These are phyloP conservation scores for Scortum barcoo DNA, from an alignment of 2,113 vertebrate genomes.

Conservation along the genomic window DNA sequence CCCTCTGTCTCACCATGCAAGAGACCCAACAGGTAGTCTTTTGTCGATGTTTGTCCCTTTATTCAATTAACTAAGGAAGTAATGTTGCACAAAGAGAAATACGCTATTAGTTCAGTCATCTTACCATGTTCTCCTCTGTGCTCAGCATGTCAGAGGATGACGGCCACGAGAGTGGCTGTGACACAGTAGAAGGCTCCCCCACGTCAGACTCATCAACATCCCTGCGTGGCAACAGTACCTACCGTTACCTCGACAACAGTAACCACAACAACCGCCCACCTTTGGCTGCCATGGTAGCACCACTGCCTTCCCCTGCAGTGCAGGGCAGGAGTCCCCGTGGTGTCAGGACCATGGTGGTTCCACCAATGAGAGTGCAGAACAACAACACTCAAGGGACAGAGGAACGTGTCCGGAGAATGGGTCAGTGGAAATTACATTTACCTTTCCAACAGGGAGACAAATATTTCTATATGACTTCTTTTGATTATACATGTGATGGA, in stretches of 20 bases:
- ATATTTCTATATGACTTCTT: background rate
- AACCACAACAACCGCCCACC: slow-evolving; percentile 80
- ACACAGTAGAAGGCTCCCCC: slow-evolving; percentile 94
- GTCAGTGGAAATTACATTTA: slow-evolving; percentile 74
- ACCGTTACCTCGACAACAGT: slow-evolving; percentile 89
- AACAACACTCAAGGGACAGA: slow-evolving; percentile 79
- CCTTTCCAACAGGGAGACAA: background rate
- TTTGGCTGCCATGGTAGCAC: slow-evolving; percentile 62
- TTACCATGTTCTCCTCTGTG: background rate
- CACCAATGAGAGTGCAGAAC: slow-evolving; percentile 90
- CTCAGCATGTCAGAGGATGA: slow-evolving; percentile 97
- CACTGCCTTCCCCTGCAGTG: slow-evolving; percentile 61
- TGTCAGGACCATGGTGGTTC: slow-evolving; percentile 92
- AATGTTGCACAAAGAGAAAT: background rate
- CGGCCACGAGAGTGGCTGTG: slow-evolving; percentile 92
- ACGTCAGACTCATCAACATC: slow-evolving; percentile 91
- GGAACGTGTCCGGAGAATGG: slow-evolving; percentile 86
- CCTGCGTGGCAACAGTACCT: slow-evolving; percentile 86
- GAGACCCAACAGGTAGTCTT: slow-evolving; percentile 90
- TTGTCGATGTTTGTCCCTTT: background rate
- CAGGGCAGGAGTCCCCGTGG: slow-evolving; percentile 86
- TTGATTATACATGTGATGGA: background rate
- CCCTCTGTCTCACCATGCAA: slow-evolving; percentile 91
- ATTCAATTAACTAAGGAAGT: background rate
- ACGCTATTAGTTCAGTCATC: background rate